phyloP scores from a whole-genome alignment of 2,797 vertebrate genomes.

The Anabas testudineus region DNA sequence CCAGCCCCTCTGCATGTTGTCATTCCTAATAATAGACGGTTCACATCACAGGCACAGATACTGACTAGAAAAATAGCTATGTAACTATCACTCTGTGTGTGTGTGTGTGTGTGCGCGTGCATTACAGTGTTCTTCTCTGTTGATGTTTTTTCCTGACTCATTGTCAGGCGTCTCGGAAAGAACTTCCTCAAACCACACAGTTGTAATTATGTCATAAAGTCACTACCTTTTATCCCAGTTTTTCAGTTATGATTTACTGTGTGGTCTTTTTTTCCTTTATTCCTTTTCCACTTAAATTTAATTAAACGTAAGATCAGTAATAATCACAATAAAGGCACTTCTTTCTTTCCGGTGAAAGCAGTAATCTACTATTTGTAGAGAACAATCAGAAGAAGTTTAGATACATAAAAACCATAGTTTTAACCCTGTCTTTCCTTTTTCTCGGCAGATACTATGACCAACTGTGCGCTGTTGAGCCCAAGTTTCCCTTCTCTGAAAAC shows the following conservation, averaged over 20 bases:
- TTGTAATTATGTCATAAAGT: constrained; percentile 23
- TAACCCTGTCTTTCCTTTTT: constrained; percentile 13
- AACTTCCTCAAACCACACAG: constrained; percentile 38
- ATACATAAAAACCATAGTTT: neutral
- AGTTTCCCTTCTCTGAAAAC: constrained; percentile 98
- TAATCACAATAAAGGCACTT: neutral
- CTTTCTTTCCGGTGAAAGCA: neutral
- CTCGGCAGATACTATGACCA: constrained; percentile 95
- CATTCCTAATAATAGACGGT: constrained; percentile 54
- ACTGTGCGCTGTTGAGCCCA: constrained; percentile 95
- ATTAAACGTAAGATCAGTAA: neutral
- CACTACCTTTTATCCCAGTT: neutral
- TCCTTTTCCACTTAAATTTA: neutral
- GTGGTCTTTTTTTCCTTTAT: neutral
- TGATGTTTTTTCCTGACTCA: constrained; percentile 64
- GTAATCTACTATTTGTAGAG: neutral
- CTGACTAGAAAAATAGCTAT: constrained; percentile 11
- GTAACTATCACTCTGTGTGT: neutral
- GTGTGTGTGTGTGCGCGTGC: neutral
- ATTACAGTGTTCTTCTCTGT: neutral
- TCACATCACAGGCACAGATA: constrained; percentile 19
- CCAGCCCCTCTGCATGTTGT: constrained; percentile 11
- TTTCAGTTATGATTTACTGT: neutral
- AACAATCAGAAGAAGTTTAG: neutral
- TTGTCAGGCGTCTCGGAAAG: constrained; percentile 52